These are phyloP conservation scores for Congeria kusceri DNA, from an alignment of 2,888 invertebrate species.

Conservation along the genomic window DNA sequence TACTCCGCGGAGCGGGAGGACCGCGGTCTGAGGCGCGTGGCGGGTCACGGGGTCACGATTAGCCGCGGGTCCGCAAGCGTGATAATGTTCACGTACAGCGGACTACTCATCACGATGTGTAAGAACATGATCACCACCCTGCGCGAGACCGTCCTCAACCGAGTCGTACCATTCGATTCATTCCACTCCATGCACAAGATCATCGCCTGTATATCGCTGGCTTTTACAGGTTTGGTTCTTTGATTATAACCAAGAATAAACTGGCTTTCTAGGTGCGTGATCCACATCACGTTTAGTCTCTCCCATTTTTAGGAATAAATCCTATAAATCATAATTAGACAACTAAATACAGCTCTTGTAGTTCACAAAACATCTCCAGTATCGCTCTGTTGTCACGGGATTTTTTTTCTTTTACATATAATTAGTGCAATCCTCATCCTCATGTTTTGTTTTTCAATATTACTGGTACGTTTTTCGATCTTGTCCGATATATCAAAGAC, in stretches of 20 bases:
- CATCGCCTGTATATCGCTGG: constrained; percentile 87
- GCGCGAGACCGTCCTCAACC: constrained; percentile 87
- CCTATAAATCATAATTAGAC: too few species aligned
- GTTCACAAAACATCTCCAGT: too few species aligned
- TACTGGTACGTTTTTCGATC: too few species aligned
- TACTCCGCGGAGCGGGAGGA: constrained; percentile 88
- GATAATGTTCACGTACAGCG: constrained; percentile 88
- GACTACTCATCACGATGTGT: constrained; percentile 88
- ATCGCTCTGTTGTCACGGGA: too few species aligned
- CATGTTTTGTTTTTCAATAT: too few species aligned
- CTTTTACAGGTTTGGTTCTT: constrained; percentile 86
- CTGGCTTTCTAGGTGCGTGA: too few species aligned
- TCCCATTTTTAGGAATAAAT: too few species aligned
- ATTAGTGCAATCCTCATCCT: too few species aligned
- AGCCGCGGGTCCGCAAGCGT: constrained; percentile 89
- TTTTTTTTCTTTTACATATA: too few species aligned
- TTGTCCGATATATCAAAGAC: too few species aligned
- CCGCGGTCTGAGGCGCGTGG: constrained; percentile 87
- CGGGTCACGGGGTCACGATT: constrained; percentile 88
- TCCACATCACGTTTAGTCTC: too few species aligned
- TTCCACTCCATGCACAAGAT: constrained; percentile 88
- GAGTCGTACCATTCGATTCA: constrained; percentile 88
- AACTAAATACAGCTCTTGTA: too few species aligned
- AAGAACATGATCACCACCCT: constrained; percentile 87
- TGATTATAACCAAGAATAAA: neutral